Conservation (phyloP, 2,888 invertebrate species). For the Alcis repandata region DNA sequence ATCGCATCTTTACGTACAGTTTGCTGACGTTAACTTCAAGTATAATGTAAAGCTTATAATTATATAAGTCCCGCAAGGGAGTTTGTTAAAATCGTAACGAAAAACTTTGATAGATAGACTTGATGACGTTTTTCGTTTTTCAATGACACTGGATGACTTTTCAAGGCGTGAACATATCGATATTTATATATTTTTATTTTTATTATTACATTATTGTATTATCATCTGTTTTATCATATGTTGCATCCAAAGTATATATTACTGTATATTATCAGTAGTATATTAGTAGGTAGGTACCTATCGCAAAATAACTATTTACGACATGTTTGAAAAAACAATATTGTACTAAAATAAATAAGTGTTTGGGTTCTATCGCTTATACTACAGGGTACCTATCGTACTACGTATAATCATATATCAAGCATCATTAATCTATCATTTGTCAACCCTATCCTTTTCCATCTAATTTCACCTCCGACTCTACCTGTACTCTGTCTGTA, state of each 20-base stretch:
- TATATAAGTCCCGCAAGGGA: conserved; percentile 42
- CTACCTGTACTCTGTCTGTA: conserved; percentile 82
- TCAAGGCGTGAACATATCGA: too few species aligned
- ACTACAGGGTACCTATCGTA: conserved; percentile 15
- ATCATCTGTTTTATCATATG: too few species aligned
- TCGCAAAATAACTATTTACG: conserved; percentile 13
- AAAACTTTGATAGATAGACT: conserved; percentile 20
- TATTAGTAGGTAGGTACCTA: conserved; percentile 19
- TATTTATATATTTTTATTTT: too few species aligned
- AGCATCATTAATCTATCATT: conserved; percentile 17
- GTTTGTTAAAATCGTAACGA: conserved; percentile 39
- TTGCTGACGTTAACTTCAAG: conserved; percentile 17
- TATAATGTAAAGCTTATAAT: conserved; percentile 13
- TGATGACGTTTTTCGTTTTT: conserved; percentile 36
- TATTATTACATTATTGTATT: too few species aligned
- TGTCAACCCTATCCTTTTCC: conserved; percentile 25
- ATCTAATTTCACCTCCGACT: conserved; percentile 57
- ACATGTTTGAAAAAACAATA: too few species aligned
- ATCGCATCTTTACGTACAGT: conserved; percentile 14
- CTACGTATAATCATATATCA: conserved; percentile 16
- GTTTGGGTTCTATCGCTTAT: conserved; percentile 4
- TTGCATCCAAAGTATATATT: conserved; percentile 8
- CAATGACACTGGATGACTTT: conserved; percentile 50
- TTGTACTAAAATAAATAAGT: too few species aligned
- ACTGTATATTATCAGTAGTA: neutral